Base-by-base conservation (phyloP, 2,113 vertebrate genomes). In the Aegotheles bennettii region DNA sequence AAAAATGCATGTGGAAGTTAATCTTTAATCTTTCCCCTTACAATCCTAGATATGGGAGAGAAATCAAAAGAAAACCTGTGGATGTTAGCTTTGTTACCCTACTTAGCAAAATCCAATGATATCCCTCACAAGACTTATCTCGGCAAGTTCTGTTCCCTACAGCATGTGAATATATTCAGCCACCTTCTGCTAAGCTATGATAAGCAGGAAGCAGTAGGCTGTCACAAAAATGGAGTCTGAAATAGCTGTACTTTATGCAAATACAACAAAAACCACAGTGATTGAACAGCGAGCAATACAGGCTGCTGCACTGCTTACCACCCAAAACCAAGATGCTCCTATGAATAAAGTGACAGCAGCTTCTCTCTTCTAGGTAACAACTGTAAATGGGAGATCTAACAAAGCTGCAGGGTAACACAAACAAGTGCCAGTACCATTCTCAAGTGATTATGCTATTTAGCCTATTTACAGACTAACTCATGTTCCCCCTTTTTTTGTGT, bases 191-290 rank as follows among this genome's bases (percentile, higher is more conserved):
- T 81, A 70, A 76, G 93, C 94, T 80, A 73, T 70, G 96, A 95
- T 95, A 93, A 97, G 95, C 93, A 94, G 95, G 93, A 95, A 91
- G 93, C 94, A 94, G 71, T 76, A 95, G 95, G 93, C 94, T 95
- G 95, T 79, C 92, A 90, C 83, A 40, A n/a, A 23, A 92, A 88
- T 56, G 87, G 92, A 94, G 88, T 86, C 92, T 92, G 94, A 96
- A 96, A 96, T 90, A 95, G 88, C 96, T 90, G 71, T 59, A 74
- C 88, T 84, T 96, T 84, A 95, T 96, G 94, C 92, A 96, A 95
- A 95, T 83, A 35, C 87, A 91, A 51, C 67, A 47, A 78, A n/a
- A 90, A 42, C 56, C 92, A 67, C 70, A 11, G 70, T 14, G 90
- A 81, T 0, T 67, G 87, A 95, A 75, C 83, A 84, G 92, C 78